phyloP scores from a whole-genome alignment of 2,113 vertebrate species.

The Leiothrix lutea region DNA sequence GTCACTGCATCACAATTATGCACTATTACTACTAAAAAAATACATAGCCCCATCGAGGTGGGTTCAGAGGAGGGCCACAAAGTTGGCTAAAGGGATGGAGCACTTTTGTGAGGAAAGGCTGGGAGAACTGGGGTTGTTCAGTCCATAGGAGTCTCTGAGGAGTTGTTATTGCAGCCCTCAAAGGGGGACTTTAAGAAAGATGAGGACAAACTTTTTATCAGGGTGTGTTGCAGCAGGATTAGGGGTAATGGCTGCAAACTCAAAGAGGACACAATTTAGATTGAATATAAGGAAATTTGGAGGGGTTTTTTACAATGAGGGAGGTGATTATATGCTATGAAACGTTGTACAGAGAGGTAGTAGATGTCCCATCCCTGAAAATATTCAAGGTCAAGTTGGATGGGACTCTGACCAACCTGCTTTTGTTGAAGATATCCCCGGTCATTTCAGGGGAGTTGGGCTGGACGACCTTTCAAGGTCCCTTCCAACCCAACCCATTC shows the following conservation, averaged over 20 bases:
- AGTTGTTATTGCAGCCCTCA: background rate
- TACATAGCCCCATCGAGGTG: accelerated
- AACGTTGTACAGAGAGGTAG: background rate
- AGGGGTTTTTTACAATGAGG: background rate
- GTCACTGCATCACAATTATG: background rate
- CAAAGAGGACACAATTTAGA: background rate
- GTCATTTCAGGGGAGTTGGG: background rate
- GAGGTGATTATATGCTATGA: background rate
- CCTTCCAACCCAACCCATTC: background rate
- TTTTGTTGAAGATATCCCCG: background rate
- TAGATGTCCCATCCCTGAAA: background rate
- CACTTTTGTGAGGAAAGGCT: background rate
- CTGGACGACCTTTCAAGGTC: background rate
- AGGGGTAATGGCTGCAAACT: background rate
- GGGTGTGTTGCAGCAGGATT: background rate
- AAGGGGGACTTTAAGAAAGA: background rate
- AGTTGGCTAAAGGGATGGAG: background rate
- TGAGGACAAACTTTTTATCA: background rate
- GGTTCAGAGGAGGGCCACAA: background rate
- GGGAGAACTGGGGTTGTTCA: background rate
- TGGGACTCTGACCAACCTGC: background rate
- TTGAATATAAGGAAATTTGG: background rate
- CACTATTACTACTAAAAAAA: background rate
- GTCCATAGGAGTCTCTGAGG: background rate
- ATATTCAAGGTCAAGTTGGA: background rate